Conservation (phyloP, 2,888 invertebrate species). For the Dexiosoma caninum region DNA sequence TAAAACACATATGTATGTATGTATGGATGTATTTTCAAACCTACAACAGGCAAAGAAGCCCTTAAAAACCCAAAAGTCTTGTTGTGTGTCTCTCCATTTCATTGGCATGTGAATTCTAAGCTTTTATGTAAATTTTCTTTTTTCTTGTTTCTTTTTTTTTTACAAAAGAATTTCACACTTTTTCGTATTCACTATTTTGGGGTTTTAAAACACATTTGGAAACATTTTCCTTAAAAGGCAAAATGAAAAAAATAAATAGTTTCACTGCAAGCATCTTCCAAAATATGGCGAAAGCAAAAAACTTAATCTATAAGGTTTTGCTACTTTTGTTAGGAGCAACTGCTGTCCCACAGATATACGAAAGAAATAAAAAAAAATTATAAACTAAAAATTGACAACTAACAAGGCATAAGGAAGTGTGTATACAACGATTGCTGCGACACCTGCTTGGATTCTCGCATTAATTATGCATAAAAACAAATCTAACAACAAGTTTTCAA, state of each 20-base stretch:
- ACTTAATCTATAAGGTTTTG: constrained; percentile 74
- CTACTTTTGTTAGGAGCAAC: constrained; percentile 59
- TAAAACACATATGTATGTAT: no score
- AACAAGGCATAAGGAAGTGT: constrained; percentile 20
- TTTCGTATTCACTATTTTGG: constrained; percentile 22
- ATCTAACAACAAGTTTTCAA: constrained; percentile 68
- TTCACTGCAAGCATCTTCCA: constrained; percentile 14
- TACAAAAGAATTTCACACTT: constrained; percentile 48
- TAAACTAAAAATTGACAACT: constrained; percentile 27
- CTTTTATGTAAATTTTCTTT: constrained; percentile 73
- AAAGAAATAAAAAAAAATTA: background rate
- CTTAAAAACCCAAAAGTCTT: constrained; percentile 26
- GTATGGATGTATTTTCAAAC: constrained; percentile 26
- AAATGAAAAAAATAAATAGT: constrained; percentile 37
- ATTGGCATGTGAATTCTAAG: constrained; percentile 67
- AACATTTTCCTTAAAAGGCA: constrained; percentile 37
- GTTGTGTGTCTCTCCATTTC: constrained; percentile 23
- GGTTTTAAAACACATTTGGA: constrained; percentile 9
- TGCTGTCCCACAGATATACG: constrained; percentile 64
- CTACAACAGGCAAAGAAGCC: background rate
- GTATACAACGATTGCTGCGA: constrained; percentile 42
- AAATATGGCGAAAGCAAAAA: constrained; percentile 33
- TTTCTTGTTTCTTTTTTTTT: constrained; percentile 1
- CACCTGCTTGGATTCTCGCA: constrained; percentile 75
- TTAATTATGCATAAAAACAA: constrained; percentile 73